Conservation (phyloP, 2,888 invertebrate genomes). For the Salpingus planirostris region DNA sequence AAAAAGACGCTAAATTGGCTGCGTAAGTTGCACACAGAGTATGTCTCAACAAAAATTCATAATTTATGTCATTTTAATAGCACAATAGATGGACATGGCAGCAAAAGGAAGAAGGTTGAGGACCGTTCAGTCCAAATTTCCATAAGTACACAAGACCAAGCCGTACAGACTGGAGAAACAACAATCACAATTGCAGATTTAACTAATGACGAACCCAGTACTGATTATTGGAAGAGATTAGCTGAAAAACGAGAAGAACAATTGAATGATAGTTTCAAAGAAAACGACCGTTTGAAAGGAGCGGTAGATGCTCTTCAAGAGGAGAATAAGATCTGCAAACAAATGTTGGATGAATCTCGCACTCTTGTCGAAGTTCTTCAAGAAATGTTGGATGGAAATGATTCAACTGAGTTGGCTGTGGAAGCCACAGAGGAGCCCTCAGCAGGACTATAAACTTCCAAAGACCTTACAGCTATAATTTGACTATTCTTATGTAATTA, state of each 20-base stretch:
- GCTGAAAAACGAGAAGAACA: slow-evolving; percentile 66
- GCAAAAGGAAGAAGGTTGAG: slow-evolving; percentile 10
- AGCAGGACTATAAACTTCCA: no score
- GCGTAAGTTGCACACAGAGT: slow-evolving; percentile 6
- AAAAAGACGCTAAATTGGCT: slow-evolving; percentile 30
- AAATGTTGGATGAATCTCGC: slow-evolving; percentile 67
- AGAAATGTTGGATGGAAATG: no score
- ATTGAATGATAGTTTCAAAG: slow-evolving; percentile 61
- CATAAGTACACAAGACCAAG: slow-evolving; percentile 48
- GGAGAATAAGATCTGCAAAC: slow-evolving; percentile 57
- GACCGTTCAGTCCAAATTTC: no score
- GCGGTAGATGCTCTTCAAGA: slow-evolving; percentile 44
- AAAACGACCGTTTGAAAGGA: slow-evolving; percentile 55
- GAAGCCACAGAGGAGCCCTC: no score
- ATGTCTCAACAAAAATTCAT: background rate
- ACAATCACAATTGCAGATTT: slow-evolving; percentile 56
- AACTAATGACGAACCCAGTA: slow-evolving; percentile 57
- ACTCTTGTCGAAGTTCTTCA: slow-evolving; percentile 67
- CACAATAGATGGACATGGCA: slow-evolving; percentile 1
- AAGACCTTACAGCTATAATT: no score
- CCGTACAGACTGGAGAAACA: slow-evolving; percentile 52
- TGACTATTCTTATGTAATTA: no score
- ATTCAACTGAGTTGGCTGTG: no score
- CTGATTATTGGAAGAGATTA: slow-evolving; percentile 66
- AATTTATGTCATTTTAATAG: slow-evolving; percentile 2